phyloP scores from a whole-genome alignment of 92 coral and sea anemone genomes.

The Pocillopora grandis region DNA sequence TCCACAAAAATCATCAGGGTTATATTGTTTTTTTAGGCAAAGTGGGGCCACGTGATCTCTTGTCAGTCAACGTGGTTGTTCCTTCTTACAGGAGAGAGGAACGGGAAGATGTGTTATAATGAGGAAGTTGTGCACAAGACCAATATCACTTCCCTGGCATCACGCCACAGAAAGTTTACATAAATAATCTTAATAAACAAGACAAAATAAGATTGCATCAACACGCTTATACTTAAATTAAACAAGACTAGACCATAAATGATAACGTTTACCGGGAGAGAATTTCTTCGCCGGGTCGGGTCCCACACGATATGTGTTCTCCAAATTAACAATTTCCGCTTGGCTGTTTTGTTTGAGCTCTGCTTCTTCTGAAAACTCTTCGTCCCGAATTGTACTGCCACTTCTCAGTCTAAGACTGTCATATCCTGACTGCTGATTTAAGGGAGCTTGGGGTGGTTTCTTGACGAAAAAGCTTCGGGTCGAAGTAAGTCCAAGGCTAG shows the following conservation, averaged over 20 bases:
- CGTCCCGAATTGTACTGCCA: slow-evolving; percentile 32
- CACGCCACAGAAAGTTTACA: neutral
- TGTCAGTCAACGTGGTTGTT: neutral
- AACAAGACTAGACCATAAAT: neutral
- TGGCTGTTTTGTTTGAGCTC: neutral
- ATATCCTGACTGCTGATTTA: slow-evolving; percentile 8
- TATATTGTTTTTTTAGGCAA: neutral
- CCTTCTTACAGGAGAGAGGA: neutral
- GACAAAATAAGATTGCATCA: neutral
- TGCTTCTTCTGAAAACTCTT: slow-evolving; percentile 14
- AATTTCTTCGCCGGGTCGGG: slow-evolving; percentile 58
- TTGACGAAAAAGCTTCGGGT: slow-evolving; percentile 33
- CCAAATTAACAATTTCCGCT: slow-evolving; percentile 5
- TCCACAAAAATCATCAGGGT: no score
- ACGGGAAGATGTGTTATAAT: neutral
- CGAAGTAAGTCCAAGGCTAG: slow-evolving; percentile 10
- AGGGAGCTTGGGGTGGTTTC: slow-evolving; percentile 34
- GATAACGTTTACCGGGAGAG: slow-evolving; percentile 49
- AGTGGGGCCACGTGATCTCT: neutral
- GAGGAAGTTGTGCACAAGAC: slow-evolving; percentile 2
- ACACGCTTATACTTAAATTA: neutral
- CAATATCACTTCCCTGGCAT: slow-evolving; percentile 14
- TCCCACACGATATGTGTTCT: slow-evolving; percentile 57
- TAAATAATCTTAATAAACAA: neutral
- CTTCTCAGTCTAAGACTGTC: slow-evolving; percentile 10